Base-by-base conservation (phyloP, 2,888 invertebrate species). In the Andrena praecox region DNA sequence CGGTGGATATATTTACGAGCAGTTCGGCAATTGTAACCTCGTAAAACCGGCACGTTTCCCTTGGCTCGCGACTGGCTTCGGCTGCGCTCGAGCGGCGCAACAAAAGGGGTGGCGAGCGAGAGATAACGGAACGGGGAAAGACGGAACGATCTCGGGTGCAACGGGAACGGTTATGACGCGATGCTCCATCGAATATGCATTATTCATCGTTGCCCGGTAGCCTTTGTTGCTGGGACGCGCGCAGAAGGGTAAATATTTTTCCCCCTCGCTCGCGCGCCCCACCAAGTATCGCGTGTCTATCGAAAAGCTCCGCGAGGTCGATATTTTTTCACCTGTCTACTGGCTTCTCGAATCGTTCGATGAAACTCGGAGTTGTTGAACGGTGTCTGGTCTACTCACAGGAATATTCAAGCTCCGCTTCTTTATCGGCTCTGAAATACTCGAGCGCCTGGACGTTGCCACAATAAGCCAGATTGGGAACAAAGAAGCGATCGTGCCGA, bases 1-100 rank as follows among this genome's bases (percentile, higher is more conserved):
- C 56, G 62, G 75, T 69, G 62, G 73, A 72, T 86, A 42, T 42
- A 81, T 86, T 88, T 86, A 88, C 69, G 82, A 78, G 24, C 33
- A 12, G 29, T 48, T 62, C 52, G 50, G 33, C 68, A 72, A 79
- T 77, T 56, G 70, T 75, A 72, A 54, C 52, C 79, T 71, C 85
- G 74, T 82, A 74, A 80, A 87, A 56, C 77, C 48, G 64, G 56
- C 54, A 68, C 50, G 70, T 78, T 75, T 69, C 66, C 48, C 33
- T 24, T 20, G 29, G 20, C 68, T 35, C 16, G 62, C 27, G 48
- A 27, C 10, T 10, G 42, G 77, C 52, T 52, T 31, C 24, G 60
- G 72, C 52, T 59, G 79, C 72, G 42, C 60, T 63, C 33, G 42
- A 52, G 7, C 66, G 59, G 33, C 31, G 59, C 74, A 74, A 71